These are phyloP conservation scores for Atrichornis clamosus DNA, from an alignment of 2,113 vertebrate species.

Conservation along the genomic window DNA sequence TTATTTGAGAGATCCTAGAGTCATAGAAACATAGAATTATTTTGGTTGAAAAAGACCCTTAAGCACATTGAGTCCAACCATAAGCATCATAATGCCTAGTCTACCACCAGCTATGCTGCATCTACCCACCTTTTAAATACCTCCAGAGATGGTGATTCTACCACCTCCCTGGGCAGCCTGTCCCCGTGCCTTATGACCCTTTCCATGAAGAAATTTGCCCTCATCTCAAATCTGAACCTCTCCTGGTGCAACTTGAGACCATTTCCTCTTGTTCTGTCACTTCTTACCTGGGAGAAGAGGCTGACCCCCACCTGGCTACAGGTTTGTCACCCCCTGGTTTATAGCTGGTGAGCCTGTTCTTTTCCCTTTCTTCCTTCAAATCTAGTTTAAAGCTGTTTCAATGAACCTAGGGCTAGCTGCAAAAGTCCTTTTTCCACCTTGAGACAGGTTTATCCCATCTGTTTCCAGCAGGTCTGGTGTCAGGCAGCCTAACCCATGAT, in stretches of 20 bases:
- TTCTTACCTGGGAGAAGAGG: not conserved
- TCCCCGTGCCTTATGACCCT: not conserved
- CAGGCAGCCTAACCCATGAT: not conserved
- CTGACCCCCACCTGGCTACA: rapidly evolving
- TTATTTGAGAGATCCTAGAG: not conserved
- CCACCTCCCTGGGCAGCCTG: not conserved
- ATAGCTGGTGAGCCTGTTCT: not conserved
- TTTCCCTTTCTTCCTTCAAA: not conserved
- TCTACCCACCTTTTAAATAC: not conserved
- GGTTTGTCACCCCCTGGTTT: not conserved
- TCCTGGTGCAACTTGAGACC: rapidly evolving
- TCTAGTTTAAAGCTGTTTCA: not conserved
- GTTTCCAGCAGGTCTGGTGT: not conserved
- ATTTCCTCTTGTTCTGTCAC: not conserved
- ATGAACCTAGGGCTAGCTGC: not conserved
- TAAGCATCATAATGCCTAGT: not conserved
- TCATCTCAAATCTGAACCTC: not conserved
- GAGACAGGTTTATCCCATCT: not conserved
- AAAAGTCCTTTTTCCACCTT: not conserved
- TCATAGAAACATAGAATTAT: not conserved
- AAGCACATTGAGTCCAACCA: not conserved
- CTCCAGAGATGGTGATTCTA: not conserved
- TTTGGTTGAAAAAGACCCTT: not conserved
- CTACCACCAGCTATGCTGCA: not conserved
- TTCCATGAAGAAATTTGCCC: not conserved